Evolutionary conservation across 2,797 vertebrate genomes (phyloP), one percentile per base, ranked within the genome.

Genomic region (Molossus alvarezi): DNA sequence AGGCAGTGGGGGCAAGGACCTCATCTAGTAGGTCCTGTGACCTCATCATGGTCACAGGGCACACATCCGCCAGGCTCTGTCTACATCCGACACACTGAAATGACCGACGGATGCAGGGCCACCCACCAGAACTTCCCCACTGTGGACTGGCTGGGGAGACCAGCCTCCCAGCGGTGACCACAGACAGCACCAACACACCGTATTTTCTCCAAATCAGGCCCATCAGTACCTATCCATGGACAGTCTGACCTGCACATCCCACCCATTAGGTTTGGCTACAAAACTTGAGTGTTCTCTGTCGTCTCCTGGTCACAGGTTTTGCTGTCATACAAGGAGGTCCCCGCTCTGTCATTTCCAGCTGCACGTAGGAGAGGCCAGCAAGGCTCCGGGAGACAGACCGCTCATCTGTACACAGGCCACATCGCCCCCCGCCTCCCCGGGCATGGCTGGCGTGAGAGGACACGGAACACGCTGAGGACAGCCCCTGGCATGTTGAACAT

Each of bases 331-430:
- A 8, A 55, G 64, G 51, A 6, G 60, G 81, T 51, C 51, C 9
- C 27, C 27, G 48, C 14, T 76, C 81, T n/a, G 80, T 41, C 9
- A 9, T 29, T 62, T 64, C 58, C 73, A 58, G 20, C 23, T 51
- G 33, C 9, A 2, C 73, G 25, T 27, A 37, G 0, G 1, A 33
- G 45, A 2, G 58, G 60, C 62, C 81, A 55, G 29, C 60, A 29
- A 15, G 37, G 64, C 17, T 11, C 8, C 0, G 53, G 53, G 82
- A 9, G 7, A 20, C 2, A 1, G 29, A 3, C 0, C 0, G 60
- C n/a, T n/a, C 13, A 1, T n/a, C 69, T 55, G 7, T 11, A 21
- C 51, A 58, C 73, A 29, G 73, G 9, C 33, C 12, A 33, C 2
- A 29, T 0, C 1, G 58, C 27, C 58, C 69, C 6, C 1, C 15